These are phyloP conservation scores for Conus ventricosus DNA, from an alignment of 1,140 invertebrate species.

Conservation along the genomic window DNA sequence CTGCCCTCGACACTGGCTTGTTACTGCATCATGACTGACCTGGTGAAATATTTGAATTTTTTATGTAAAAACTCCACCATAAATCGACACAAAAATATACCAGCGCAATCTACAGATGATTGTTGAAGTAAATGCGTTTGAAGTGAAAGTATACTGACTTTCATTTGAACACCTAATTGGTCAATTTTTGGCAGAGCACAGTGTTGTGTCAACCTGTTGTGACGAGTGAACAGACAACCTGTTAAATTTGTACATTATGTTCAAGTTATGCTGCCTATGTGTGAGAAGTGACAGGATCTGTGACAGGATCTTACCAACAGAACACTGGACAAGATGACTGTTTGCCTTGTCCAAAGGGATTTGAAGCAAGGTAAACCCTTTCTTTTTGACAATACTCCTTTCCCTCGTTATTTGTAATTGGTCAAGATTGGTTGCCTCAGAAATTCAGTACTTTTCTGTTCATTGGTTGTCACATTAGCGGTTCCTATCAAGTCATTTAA, in stretches of 20 bases:
- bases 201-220: background rate
- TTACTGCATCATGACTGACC: too few relatives aligned
- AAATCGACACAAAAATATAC: too few relatives aligned
- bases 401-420: background rate
- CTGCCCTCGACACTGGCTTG: too few relatives aligned
- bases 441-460: background rate
- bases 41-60: too few relatives aligned
- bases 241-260: background rate
- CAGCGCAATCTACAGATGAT: too few relatives aligned
- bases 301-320: conserved; percentile 15
- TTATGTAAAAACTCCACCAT: too few relatives aligned
- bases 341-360: background rate
- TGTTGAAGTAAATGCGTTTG: too few relatives aligned
- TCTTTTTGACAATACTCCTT: background rate
- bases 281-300: background rate
- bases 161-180: background rate
- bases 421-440: background rate
- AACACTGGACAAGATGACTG: background rate
- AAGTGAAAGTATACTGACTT: too few relatives aligned
- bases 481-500: background rate
- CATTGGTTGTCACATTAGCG: background rate
- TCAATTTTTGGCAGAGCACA: background rate
- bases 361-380: conserved; percentile 11
- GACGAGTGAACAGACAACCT: too few relatives aligned
- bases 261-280: background rate